A percentile compares a stretch with the other conserved stretches of the same genome.
Evolutionary conservation across 2,888 invertebrate species (phyloP).

Genomic region (Lasioglossum leucozonium): DNA sequence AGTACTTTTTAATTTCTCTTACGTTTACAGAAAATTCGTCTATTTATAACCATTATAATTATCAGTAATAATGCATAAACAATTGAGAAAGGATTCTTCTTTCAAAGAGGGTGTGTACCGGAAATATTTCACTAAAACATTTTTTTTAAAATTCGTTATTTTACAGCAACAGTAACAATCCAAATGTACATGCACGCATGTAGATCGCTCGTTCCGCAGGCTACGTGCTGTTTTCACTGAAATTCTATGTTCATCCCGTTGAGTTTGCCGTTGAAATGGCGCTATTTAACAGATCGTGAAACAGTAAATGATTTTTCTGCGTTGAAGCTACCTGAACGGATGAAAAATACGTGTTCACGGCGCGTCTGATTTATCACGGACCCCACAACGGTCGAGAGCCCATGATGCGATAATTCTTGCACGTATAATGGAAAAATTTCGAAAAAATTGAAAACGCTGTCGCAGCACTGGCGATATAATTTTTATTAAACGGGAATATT

Average conservation of each 20-base stretch:
- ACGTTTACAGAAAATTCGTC: not conserved
- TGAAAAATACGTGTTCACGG: slow-evolving; percentile 1
- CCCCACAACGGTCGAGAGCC: not conserved
- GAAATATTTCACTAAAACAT: not conserved
- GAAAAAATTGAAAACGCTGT: not conserved
- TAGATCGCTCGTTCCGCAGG: not conserved
- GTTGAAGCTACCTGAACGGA: slow-evolving; percentile 24
- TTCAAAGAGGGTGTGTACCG: not conserved
- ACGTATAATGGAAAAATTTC: slow-evolving; percentile 1
- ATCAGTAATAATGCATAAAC: not conserved
- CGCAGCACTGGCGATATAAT: not conserved
- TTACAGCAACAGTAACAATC: not conserved
- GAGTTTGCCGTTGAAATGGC: slow-evolving; percentile 27
- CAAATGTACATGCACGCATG: not conserved
- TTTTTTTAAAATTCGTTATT: not conserved
- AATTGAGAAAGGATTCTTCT: not conserved
- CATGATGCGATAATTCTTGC: slow-evolving; percentile 31
- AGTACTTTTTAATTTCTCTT: too few species aligned
- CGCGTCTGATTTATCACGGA: slow-evolving; percentile 9
- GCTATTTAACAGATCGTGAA: slow-evolving; percentile 23
- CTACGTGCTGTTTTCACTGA: not conserved
- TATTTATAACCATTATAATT: not conserved
- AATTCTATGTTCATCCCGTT: slow-evolving; percentile 20
- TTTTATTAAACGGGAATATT: not conserved
- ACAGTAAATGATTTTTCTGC: slow-evolving; percentile 51